Evolutionary conservation across 2,113 vertebrate genomes (phyloP).

Genomic region (Grus americana): DNA sequence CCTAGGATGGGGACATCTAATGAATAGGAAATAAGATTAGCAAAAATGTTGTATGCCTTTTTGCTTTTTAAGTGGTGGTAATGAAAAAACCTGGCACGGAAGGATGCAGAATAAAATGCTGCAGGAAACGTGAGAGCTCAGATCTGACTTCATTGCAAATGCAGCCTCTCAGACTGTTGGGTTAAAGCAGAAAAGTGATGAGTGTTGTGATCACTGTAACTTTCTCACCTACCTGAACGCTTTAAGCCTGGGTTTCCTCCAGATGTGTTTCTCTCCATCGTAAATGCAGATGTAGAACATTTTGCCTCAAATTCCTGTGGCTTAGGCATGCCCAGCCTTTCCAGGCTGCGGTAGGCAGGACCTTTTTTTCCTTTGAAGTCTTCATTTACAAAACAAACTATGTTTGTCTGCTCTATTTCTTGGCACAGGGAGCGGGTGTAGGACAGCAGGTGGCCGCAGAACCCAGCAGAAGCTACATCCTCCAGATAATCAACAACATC

Average conservation of each 20-base stretch:
- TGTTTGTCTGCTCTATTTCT: background rate
- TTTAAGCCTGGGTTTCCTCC: background rate
- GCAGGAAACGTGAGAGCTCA: background rate
- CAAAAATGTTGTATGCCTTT: background rate
- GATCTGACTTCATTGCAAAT: background rate
- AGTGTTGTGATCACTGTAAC: background rate
- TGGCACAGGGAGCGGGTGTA: background rate
- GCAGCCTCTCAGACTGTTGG: background rate
- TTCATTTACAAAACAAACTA: background rate
- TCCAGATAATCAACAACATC: background rate
- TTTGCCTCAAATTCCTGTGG: background rate
- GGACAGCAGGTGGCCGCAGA: constrained; percentile 35
- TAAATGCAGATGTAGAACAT: background rate
- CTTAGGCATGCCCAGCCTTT: background rate
- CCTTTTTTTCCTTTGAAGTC: background rate
- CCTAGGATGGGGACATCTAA: background rate
- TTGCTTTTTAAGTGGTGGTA: background rate
- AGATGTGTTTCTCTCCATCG: background rate
- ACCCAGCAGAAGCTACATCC: constrained; percentile 33
- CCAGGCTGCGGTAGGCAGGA: background rate
- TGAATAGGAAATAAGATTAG: background rate
- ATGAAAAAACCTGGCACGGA: background rate
- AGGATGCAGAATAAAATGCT: background rate
- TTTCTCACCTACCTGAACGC: background rate
- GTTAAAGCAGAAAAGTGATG: background rate